Evolutionary conservation across 2,888 invertebrate genomes (phyloP).

Genomic region (Nephrocerus scutellatus): DNA sequence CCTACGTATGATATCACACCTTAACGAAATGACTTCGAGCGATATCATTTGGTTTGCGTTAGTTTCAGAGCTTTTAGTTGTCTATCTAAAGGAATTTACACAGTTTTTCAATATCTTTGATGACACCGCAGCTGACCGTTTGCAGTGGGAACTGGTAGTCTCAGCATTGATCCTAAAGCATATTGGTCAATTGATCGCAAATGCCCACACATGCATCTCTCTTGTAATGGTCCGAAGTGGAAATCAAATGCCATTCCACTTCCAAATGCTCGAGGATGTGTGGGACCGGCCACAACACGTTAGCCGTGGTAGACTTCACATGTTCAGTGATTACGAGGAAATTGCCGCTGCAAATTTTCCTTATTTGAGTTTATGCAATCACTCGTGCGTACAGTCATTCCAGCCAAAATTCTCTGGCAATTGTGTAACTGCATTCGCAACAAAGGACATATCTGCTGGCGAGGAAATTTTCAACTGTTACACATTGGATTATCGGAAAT

Average conservation of each 20-base stretch:
- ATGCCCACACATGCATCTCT: conserved; percentile 61
- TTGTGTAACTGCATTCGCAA: conserved; percentile 63
- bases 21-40: conserved; percentile 57
- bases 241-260: conserved; percentile 12
- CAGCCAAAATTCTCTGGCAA: conserved; percentile 67
- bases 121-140: conserved; percentile 30
- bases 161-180: conserved; percentile 66
- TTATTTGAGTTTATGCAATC: conserved; percentile 84
- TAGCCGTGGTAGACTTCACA: conserved; percentile 29
- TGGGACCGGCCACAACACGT: conserved; percentile 33
- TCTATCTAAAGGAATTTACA: conserved; percentile 60
- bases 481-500: conserved; percentile 66
- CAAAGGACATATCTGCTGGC: conserved; percentile 56
- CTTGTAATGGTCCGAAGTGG: conserved; percentile 18
- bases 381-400: conserved; percentile 81
- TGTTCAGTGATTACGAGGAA: conserved; percentile 40
- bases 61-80: conserved; percentile 59
- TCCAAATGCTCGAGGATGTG: conserved; percentile 25
- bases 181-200: conserved; percentile 68
- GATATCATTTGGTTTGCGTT: conserved; percentile 65
- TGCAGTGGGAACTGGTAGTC: conserved; percentile 49
- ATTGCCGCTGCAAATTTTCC: conserved; percentile 79
- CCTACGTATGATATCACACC: conserved; percentile 55
- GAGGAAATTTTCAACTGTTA: conserved; percentile 81
- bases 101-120: conserved; percentile 55